A percentile compares a stretch with the other conserved stretches of the same genome.
Conservation (phyloP, 2,797 vertebrate genomes). For the Pogonophryne albipinna region DNA sequence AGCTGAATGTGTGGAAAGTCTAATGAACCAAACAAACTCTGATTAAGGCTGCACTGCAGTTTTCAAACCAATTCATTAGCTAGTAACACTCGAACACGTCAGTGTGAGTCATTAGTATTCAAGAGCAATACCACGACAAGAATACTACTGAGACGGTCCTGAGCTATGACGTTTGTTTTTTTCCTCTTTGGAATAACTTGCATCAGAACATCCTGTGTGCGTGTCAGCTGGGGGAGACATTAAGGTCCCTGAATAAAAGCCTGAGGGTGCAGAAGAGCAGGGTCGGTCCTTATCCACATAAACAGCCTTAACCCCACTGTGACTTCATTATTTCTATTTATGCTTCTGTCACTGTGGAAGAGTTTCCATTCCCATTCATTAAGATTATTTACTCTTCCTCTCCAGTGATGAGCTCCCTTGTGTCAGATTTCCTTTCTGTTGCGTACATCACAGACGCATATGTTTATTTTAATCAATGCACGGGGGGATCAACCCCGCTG, state of each 20-base stretch:
- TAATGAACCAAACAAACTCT: constrained; percentile 40
- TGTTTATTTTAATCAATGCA: constrained; percentile 75
- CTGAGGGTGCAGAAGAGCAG: constrained; percentile 50
- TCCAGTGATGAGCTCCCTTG: constrained; percentile 72
- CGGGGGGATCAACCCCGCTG: constrained; percentile 51
- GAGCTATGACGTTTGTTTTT: constrained; percentile 45
- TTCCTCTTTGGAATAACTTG: constrained; percentile 46
- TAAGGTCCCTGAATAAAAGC: constrained; percentile 39
- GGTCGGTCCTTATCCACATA: constrained; percentile 65
- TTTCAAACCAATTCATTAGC: constrained; percentile 34
- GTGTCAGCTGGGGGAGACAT: constrained; percentile 54
- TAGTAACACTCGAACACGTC: constrained; percentile 25
- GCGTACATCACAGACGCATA: constrained; percentile 53
- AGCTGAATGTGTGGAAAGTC: constrained; percentile 36
- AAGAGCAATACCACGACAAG: constrained; percentile 2
- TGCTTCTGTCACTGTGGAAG: constrained; percentile 65
- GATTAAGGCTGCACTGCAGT: constrained; percentile 14
- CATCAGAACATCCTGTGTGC: constrained; percentile 42
- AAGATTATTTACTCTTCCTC: constrained; percentile 74
- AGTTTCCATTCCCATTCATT: constrained; percentile 73
- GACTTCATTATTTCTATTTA: constrained; percentile 85
- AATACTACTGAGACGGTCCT: constrained; percentile 16
- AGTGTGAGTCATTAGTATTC: constrained; percentile 48
- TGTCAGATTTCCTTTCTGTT: constrained; percentile 68
- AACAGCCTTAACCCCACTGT: constrained; percentile 73